A percentile compares a stretch with the other conserved stretches of the same genome.
Evolutionary conservation across 2,888 invertebrate genomes (phyloP).

Genomic region (Orthosia incerta): DNA sequence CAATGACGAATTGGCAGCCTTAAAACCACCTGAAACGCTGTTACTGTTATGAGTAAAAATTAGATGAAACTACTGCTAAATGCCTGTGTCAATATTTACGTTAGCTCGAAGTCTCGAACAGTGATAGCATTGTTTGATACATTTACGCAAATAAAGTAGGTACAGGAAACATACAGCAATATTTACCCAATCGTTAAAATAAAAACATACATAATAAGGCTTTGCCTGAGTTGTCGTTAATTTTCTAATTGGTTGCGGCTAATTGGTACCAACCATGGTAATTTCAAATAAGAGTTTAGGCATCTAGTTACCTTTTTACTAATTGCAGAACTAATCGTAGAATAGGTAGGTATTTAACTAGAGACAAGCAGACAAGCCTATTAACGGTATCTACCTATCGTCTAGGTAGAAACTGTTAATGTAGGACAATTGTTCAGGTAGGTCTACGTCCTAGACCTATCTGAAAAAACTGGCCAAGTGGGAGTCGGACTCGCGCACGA

Average conservation of each 20-base stretch:
- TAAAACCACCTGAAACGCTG: slow-evolving; percentile 41
- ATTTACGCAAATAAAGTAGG: slow-evolving; percentile 23
- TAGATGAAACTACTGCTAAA: slow-evolving; percentile 55
- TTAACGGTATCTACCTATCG: not conserved
- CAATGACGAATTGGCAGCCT: slow-evolving; percentile 40
- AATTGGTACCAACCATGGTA: slow-evolving; percentile 9
- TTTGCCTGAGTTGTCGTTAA: slow-evolving; percentile 3
- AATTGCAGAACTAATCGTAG: slow-evolving; percentile 8
- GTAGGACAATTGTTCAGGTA: too few species aligned
- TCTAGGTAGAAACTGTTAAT: too few species aligned
- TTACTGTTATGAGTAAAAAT: slow-evolving; percentile 46
- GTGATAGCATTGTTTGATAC: slow-evolving; percentile 62
- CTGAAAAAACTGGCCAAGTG: too few species aligned
- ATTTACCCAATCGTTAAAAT: slow-evolving; percentile 11
- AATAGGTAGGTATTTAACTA: not conserved
- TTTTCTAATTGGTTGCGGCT: slow-evolving; percentile 33
- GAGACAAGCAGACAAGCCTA: not conserved
- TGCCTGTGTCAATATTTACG: slow-evolving; percentile 57
- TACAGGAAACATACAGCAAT: slow-evolving; percentile 6
- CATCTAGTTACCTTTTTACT: not conserved
- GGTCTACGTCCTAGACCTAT: too few species aligned
- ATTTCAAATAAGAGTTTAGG: slow-evolving; percentile 21
- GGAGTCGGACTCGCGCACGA: too few species aligned
- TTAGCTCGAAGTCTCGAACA: slow-evolving; percentile 28
- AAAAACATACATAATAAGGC: slow-evolving; percentile 3